Evolutionary conservation across 1,140 invertebrate species (phyloP).

Genomic region (Drosophila micromelanica): DNA sequence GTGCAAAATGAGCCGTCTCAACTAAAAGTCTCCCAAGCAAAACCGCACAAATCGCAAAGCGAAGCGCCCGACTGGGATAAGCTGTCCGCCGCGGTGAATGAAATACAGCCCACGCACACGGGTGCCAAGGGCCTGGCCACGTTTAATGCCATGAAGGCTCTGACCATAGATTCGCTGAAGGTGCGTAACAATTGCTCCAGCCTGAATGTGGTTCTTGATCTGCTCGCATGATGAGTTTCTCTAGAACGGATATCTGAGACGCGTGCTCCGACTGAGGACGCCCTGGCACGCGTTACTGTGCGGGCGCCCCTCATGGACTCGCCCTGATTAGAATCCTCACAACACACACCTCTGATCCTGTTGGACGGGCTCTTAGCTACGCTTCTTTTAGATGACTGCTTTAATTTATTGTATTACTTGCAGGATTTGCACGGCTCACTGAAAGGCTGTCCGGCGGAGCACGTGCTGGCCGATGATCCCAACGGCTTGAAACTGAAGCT

Average conservation of each 20-base stretch:
- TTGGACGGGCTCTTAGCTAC: not conserved
- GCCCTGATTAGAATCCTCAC: conserved; percentile 50
- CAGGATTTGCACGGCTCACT: conserved; percentile 90
- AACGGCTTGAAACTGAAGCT: conserved; percentile 88
- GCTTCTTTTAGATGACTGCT: not conserved
- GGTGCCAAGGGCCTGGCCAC: conserved; percentile 75
- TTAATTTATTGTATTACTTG: conserved; percentile 5
- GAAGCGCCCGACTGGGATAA: conserved; percentile 43
- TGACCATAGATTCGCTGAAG: conserved; percentile 76
- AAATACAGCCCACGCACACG: conserved; percentile 68
- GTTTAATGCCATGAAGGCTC: conserved; percentile 72
- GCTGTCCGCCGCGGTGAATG: conserved; percentile 66
- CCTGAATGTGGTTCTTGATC: not conserved
- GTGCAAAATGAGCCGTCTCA: conserved; percentile 31
- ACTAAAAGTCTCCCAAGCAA: conserved; percentile 14
- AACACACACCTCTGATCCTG: conserved; percentile 7
- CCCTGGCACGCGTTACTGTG: conserved; percentile 73
- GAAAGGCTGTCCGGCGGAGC: conserved; percentile 87
- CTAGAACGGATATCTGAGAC: conserved; percentile 76
- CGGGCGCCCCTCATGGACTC: conserved; percentile 26
- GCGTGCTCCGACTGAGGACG: conserved; percentile 3
- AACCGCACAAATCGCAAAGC: not conserved
- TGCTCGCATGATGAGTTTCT: conserved; percentile 49
- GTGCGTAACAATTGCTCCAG: conserved; percentile 27
- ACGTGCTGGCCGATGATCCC: conserved; percentile 87